Evolutionary conservation across 2,113 vertebrate species (phyloP).

Genomic region (Odocoileus virginianus): DNA sequence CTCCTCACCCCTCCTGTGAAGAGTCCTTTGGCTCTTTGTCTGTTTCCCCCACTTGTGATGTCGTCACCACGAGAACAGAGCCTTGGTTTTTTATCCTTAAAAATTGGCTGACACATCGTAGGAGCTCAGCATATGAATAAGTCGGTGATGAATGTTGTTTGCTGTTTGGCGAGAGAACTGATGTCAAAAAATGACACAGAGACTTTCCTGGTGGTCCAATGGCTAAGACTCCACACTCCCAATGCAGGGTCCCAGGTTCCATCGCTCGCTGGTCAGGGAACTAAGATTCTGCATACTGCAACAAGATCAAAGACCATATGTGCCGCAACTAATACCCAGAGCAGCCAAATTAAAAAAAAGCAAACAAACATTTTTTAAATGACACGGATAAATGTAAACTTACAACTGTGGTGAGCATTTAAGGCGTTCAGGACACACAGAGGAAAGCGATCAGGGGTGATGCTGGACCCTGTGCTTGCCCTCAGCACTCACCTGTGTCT

Average conservation of each 20-base stretch:
- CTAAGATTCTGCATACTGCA: neutral
- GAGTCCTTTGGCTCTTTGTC: neutral
- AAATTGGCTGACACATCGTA: neutral
- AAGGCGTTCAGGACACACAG: accelerated
- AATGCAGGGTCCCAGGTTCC: neutral
- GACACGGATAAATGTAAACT: neutral
- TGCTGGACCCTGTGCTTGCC: neutral
- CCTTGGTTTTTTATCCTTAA: neutral
- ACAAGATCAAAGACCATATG: neutral
- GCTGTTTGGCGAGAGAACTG: neutral
- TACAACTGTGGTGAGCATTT: no score
- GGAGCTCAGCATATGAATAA: neutral
- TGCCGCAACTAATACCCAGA: neutral
- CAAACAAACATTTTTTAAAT: neutral
- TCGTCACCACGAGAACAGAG: neutral
- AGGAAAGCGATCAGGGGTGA: neutral
- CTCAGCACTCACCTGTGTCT: neutral
- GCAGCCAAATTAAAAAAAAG: neutral
- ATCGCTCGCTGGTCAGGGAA: neutral
- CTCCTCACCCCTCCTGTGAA: neutral
- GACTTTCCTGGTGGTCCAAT: neutral
- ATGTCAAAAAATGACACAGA: neutral
- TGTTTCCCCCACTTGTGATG: neutral
- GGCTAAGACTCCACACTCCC: neutral
- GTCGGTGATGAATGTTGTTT: neutral